Conservation (phyloP, 2,888 invertebrate species). For the Acheta domesticus region DNA sequence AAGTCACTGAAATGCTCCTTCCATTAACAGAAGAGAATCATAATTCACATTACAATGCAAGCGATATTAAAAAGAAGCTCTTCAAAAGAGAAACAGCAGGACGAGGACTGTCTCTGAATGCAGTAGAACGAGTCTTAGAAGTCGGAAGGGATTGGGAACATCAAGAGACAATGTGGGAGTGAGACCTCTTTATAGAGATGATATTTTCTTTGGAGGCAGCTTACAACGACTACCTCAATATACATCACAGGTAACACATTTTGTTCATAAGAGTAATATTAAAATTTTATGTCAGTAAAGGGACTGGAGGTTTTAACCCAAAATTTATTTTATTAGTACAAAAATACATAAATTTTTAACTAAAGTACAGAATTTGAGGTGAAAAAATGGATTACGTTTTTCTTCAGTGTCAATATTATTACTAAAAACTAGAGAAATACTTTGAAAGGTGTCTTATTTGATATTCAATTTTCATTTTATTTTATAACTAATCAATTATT, state of each 20-base stretch:
- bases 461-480: too few relatives aligned
- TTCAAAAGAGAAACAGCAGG: constrained; percentile 37
- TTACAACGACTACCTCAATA: constrained; percentile 82
- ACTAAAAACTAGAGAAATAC: too few relatives aligned
- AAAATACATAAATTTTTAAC: too few relatives aligned
- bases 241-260: constrained; percentile 58
- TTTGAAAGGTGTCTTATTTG: too few relatives aligned
- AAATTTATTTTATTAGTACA: too few relatives aligned
- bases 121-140: constrained; percentile 24
- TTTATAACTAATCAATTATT: too few relatives aligned
- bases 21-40: constrained; percentile 31
- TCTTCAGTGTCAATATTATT: too few relatives aligned
- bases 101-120: constrained; percentile 40
- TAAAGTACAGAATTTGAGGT: too few relatives aligned
- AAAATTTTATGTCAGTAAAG: too few relatives aligned
- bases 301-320: too few relatives aligned
- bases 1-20: constrained; percentile 22
- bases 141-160: neutral
- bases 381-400: neutral
- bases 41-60: constrained; percentile 27
- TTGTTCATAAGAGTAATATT: too few relatives aligned
- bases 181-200: constrained; percentile 78
- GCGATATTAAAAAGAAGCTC: constrained; percentile 20
- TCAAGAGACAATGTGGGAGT: neutral
- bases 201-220: constrained; percentile 88